Evolutionary conservation across 2,113 vertebrate genomes (phyloP), one percentile per base, ranked within the genome.

Genomic region (Hippocampus zosterae): DNA sequence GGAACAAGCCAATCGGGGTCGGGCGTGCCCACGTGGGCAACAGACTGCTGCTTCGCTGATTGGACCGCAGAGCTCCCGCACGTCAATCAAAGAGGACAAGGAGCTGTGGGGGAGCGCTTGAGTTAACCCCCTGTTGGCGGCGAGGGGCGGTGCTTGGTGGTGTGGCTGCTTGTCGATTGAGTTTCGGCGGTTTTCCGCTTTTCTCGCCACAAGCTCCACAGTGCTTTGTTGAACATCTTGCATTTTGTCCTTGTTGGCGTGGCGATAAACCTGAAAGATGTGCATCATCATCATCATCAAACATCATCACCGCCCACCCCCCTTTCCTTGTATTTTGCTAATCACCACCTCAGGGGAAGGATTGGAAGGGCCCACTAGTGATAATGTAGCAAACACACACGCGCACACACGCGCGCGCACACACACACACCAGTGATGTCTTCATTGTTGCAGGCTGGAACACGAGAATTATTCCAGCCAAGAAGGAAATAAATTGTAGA

Each of bases 11-110:
- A 92, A 93, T 93, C 72, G 40, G 56, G 2, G 2, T 1, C 0
- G 56, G 62, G 78, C 8, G 13, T 0, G 4, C 92, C 92, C 92
- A 93, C 92, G 92, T 92, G 92, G 92, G 92, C 55, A 0, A 1
- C 0, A 15, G 0, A 27, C 74, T 70, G 75, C 71, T 83, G 81
- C 79, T 16, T 68, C n/a, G 67, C 56, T 83, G 86, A 93, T 93
- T 92, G 92, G 46, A 2, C 16, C 8, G 23, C 76, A 63, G 42
- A 18, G 75, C 70, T 79, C 75, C 67, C 42, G 7, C 78, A 79
- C 82, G 92, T 92, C 92, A 91, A 91, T 93, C 92, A 92, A 91
- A 52, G 63, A 29, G 15, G 44, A 70, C 76, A 70, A 74, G 62
- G 6, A 13, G 12, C 4, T 9, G 40, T 9, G 40, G 6, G 9